phyloP scores from a whole-genome alignment of 1,140 invertebrate genomes.

The Leptinotarsa lineolata region DNA sequence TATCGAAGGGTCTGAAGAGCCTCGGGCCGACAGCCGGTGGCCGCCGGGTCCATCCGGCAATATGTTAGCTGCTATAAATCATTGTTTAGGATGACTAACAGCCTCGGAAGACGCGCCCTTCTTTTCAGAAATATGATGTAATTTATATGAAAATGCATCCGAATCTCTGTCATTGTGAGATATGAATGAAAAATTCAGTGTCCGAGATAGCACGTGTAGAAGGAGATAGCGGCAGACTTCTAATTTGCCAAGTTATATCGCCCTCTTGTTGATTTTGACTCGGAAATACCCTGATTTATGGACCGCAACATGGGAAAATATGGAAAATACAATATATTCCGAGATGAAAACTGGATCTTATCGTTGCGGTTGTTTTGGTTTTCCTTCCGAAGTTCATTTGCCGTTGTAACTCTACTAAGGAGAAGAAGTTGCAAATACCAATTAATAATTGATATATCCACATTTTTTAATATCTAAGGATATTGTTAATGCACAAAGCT shows the following conservation, averaged over 20 bases:
- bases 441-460: too few species aligned
- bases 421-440: too few species aligned
- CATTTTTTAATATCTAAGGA: too few species aligned
- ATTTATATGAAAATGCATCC: conserved; percentile 71
- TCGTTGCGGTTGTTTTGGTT: too few species aligned
- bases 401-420: too few species aligned
- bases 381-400: too few species aligned
- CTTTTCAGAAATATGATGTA: conserved; percentile 70
- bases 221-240: conserved; percentile 41
- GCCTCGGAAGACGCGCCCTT: conserved; percentile 52
- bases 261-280: conserved; percentile 47
- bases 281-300: conserved; percentile 36
- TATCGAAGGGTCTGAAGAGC: conserved; percentile 10
- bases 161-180: conserved; percentile 69
- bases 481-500: too few species aligned
- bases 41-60: conserved; percentile 45
- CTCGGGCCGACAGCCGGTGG: conserved; percentile 23
- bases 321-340: too few species aligned
- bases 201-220: conserved; percentile 40
- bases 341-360: too few species aligned
- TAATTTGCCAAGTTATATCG: conserved; percentile 46
- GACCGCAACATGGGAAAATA: conserved; percentile 16
- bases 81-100: conserved; percentile 58
- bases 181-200: conserved; percentile 64
- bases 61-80: conserved; percentile 57